Evolutionary conservation across 2,888 invertebrate species (phyloP), one percentile per base, ranked within the genome.

Genomic region (Gasteruption jaculator): DNA sequence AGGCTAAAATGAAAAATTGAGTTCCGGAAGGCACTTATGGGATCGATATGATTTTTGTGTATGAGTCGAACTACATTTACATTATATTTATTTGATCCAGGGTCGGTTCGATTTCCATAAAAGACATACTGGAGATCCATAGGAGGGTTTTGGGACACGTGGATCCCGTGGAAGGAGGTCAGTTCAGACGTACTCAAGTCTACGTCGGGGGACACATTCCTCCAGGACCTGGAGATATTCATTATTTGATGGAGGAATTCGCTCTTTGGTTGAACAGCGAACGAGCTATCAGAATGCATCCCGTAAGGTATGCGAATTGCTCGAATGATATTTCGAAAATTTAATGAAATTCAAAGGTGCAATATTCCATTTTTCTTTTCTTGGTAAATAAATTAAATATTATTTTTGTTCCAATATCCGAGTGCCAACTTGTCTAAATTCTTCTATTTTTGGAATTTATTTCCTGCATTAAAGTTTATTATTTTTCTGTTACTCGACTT

Each of bases 171-270:
- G 87, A 91, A 65, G 91, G 93, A 2, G 97, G 97, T 1, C 79
- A 83, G 40, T 87, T 95, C 61, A 77, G 96, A 26, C 79, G 84
- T 43, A 88, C 89, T 3, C 93, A 93, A 63, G 95, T 96, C 5
- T 96, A 88, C 73, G 92, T 97, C 0, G 93, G 95, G 1, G 88
- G 89, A n/a, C 94, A 95, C 68, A 79, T 89, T 36, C 97, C 97
- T 0, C 94, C 96, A 0, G 81, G 85, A 0, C 91, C 96, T 0
- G 81, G 82, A 0, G 84, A 90, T 50, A 81, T 97, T 39, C 81
- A 81, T 7, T 75, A 76, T 29, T 75, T 95, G 12, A 92, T 97
- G 90, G 76, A 80, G 12, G 86, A 87, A 53, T 92, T 96, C 65
- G 79, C 91, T n/a, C 80, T 83, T 12, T 97, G 96, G 97, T 72